Evolutionary conservation across 2,888 invertebrate genomes (phyloP).

Genomic region (Rhimphoctona megacephalus): DNA sequence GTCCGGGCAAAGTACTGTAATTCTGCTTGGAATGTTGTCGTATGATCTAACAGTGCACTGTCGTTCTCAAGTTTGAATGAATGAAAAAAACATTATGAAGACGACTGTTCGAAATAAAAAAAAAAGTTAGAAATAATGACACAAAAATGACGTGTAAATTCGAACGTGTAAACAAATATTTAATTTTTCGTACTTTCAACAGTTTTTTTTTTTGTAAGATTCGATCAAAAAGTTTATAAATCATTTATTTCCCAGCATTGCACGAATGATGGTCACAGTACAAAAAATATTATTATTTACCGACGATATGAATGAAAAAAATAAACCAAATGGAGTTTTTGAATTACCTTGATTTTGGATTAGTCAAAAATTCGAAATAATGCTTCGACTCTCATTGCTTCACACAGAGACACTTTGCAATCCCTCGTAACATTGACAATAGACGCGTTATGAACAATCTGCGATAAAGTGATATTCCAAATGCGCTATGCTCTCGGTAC

Average conservation of each 20-base stretch:
- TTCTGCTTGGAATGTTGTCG: background rate
- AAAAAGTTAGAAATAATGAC: background rate
- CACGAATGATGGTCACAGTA: background rate
- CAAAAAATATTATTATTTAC: background rate
- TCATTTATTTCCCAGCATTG: background rate
- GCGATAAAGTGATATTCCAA: slow-evolving; percentile 6
- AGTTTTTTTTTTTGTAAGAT: background rate
- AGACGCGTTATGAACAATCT: background rate
- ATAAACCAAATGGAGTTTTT: background rate
- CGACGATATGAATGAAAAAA: background rate
- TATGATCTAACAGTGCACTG: slow-evolving; percentile 1
- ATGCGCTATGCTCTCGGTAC: background rate
- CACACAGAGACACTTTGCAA: background rate
- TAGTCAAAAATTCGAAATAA: background rate
- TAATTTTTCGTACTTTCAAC: background rate
- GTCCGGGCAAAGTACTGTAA: slow-evolving; percentile 6
- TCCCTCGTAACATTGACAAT: background rate
- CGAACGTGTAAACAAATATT: background rate
- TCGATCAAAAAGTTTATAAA: background rate
- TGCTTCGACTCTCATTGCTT: background rate
- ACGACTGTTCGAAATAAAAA: background rate
- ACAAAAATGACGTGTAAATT: background rate
- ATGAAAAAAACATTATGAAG: background rate
- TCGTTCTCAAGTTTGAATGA: background rate
- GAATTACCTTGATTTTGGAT: background rate